A percentile compares a stretch with the other conserved stretches of the same genome.
These are phyloP conservation scores for Sebastiscus albofasciatus DNA, from an alignment of 2,797 vertebrate species.

Conservation along the genomic window DNA sequence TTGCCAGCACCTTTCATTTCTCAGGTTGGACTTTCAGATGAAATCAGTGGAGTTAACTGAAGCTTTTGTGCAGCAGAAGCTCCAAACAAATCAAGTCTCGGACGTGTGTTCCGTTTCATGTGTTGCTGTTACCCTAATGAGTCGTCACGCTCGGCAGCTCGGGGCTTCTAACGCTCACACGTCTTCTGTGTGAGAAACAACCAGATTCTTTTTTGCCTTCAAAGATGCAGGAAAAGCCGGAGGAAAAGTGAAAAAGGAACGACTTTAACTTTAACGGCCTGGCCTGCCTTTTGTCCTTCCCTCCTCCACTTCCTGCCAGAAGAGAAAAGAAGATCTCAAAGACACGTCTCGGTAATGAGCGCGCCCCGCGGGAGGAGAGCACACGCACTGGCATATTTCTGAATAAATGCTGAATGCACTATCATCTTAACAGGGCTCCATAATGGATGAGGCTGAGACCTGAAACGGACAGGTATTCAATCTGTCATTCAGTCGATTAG, in stretches of 20 bases:
- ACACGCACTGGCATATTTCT: conserved; percentile 33
- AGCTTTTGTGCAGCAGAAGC: conserved; percentile 13
- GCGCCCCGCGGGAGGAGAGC: conserved; percentile 22
- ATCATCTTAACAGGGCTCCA: conserved; percentile 36
- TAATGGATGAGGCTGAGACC: conserved; percentile 51
- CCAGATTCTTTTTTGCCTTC: conserved; percentile 16
- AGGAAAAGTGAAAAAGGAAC: background rate
- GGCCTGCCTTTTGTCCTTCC: conserved; percentile 32
- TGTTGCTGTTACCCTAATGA: conserved; percentile 51
- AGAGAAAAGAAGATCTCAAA: conserved; percentile 48
- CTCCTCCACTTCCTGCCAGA: conserved; percentile 36
- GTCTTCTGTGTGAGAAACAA: conserved; percentile 10
- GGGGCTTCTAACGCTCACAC: conserved; percentile 13
- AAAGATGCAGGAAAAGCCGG: conserved; percentile 42
- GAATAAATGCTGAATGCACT: conserved; percentile 44
- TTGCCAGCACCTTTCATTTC: conserved; percentile 6
- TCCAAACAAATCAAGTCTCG: conserved; percentile 21
- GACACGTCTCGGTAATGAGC: conserved; percentile 48
- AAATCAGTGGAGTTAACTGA: conserved; percentile 13
- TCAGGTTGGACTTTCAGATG: background rate
- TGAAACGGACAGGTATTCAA: conserved; percentile 52
- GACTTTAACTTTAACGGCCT: conserved; percentile 29
- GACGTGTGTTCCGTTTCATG: background rate
- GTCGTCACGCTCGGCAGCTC: conserved; percentile 34
- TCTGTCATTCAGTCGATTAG: conserved; percentile 30